Percentiles rank a stretch among this genome's conserved stretches.
Evolutionary conservation across 2,113 vertebrate species (phyloP).

Genomic region (Leptobrachium leishanense): DNA sequence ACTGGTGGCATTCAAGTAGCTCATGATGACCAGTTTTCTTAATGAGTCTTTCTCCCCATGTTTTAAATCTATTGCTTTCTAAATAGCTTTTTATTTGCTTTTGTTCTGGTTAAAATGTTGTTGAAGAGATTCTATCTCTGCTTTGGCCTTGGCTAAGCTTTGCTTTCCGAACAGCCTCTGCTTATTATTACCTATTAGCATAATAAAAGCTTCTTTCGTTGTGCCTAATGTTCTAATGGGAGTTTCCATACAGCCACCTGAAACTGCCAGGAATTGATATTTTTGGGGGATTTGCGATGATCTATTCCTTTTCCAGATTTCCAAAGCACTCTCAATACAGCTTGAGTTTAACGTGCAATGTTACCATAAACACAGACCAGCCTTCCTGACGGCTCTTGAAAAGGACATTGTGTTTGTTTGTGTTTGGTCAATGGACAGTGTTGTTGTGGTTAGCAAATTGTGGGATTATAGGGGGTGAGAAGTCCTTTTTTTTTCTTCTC

Average conservation of each 20-base stretch:
- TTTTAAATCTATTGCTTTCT: background rate
- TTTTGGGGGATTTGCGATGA: slow-evolving; percentile 15
- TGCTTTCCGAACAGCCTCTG: slow-evolving; percentile 7
- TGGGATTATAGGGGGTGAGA: too few relatives aligned
- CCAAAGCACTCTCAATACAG: background rate
- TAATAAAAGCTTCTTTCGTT: too few relatives aligned
- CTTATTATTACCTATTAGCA: background rate
- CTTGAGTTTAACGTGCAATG: background rate
- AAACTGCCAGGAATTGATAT: slow-evolving; percentile 13
- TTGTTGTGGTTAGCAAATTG: too few relatives aligned
- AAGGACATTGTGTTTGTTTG: too few relatives aligned
- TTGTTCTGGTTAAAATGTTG: background rate
- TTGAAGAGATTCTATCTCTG: background rate
- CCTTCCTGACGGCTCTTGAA: too few relatives aligned
- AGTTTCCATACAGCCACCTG: slow-evolving; percentile 21
- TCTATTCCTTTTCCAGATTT: slow-evolving; percentile 19
- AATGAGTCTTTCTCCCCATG: background rate
- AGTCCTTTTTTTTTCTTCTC: too few relatives aligned
- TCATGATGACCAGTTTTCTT: too few relatives aligned
- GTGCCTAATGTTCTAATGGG: slow-evolving; percentile 6
- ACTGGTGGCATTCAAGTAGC: too few relatives aligned
- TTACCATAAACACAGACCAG: too few relatives aligned
- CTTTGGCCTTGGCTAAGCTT: slow-evolving; percentile 2
- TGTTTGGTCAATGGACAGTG: too few relatives aligned
- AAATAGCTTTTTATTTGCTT: too few relatives aligned